Evolutionary conservation across 2,113 vertebrate genomes (phyloP), one percentile per base, ranked within the genome.

Genomic region (Mirza zaza): DNA sequence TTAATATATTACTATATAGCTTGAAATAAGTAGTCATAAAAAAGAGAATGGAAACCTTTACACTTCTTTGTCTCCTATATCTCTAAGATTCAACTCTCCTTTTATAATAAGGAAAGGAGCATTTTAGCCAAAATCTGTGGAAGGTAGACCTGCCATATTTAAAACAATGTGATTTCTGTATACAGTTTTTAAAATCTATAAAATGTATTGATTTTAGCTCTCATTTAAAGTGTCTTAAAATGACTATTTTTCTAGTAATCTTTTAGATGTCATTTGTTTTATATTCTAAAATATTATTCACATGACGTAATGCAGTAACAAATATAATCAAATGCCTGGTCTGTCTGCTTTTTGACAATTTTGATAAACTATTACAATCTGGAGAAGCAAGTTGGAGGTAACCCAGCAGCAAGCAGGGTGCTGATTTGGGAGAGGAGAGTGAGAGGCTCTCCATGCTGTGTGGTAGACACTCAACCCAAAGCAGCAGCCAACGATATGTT

Each of bases 401-500:
- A 84, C 1, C 23, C 32, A 52, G 34, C 23, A 82, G 48, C 32
- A 1, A 90, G 18, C 18, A 3, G n/a, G 34, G 17, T 55, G 23
- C 45, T 84, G 52, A 93, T 86, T 48, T 85, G 14, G 36, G 85
- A 90, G n/a, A 77, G 10, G 36, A 71, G n/a, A 68, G 23, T 73
- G 8, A 71, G 45, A 77, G 45, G 25, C 86, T 61, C 59, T 83
- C 6, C 8, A 39, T 61, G 61, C 50, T 89, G 25, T 23, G 6
- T 52, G 36, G 32, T 99, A 99, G 99, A 99, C 87, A 34, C 98
- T 12, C 99, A 98, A 93, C 98, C 57, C 99, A 25, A 99, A 99
- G 96, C 99, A 99, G 96, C 99, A 99, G 95, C 99, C 99, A 55
- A 99, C 99, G 99, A 99, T 99, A 96, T 99, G 12, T 20, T 80